phyloP scores from a whole-genome alignment of 2,888 invertebrate species.

The Drosophila nigricruria region DNA sequence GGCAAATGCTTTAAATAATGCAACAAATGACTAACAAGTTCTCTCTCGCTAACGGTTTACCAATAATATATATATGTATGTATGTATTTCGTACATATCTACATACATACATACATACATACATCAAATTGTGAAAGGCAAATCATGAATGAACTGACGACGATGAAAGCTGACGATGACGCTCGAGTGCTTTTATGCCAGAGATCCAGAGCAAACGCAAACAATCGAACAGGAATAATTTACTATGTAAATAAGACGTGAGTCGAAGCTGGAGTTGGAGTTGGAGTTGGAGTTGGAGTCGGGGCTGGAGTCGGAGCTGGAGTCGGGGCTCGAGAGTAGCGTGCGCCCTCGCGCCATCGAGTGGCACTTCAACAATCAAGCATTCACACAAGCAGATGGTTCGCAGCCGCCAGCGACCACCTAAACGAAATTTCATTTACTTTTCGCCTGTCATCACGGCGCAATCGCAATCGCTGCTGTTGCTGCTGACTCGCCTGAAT shows the following conservation, averaged over 20 bases:
- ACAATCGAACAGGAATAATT: slow-evolving; percentile 82
- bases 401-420: slow-evolving; percentile 72
- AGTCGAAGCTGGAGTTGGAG: slow-evolving; percentile 21
- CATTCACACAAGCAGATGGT: slow-evolving; percentile 80
- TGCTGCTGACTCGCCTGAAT: slow-evolving; percentile 53
- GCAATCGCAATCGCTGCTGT: slow-evolving; percentile 61
- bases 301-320: slow-evolving; percentile 3
- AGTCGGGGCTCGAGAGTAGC: slow-evolving; percentile 64
- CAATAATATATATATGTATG: slow-evolving; percentile 24
- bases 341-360: slow-evolving; percentile 77
- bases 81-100: slow-evolving; percentile 2
- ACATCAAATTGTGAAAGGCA: slow-evolving; percentile 72
- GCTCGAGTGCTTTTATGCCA: slow-evolving; percentile 76
- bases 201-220: slow-evolving; percentile 78
- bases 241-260: slow-evolving; percentile 80
- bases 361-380: slow-evolving; percentile 81
- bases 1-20: slow-evolving; percentile 18
- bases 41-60: slow-evolving; percentile 62
- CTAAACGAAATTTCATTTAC: slow-evolving; percentile 78
- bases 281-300: background rate
- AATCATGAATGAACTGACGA: slow-evolving; percentile 74
- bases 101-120: slow-evolving; percentile 15
- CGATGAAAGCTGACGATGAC: slow-evolving; percentile 73
- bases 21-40: slow-evolving; percentile 58
- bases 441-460: slow-evolving; percentile 75